phyloP scores from a whole-genome alignment of 2,113 vertebrate species.

The Clarias magur region DNA sequence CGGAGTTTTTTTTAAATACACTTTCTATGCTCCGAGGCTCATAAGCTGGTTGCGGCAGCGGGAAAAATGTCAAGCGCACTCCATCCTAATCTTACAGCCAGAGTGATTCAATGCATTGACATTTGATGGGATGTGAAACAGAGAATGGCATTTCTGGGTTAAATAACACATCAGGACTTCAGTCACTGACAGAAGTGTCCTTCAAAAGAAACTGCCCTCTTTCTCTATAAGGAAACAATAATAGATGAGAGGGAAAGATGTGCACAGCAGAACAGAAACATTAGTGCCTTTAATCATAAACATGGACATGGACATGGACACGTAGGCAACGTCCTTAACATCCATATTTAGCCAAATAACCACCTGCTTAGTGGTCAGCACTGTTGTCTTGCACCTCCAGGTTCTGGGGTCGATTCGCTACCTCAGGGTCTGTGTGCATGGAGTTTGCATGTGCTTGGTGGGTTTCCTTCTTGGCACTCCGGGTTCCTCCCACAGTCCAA shows the following conservation, averaged over 20 bases:
- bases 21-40: background rate
- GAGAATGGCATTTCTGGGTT: slow-evolving; percentile 65
- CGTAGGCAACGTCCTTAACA: background rate
- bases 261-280: background rate
- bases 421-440: no score
- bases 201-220: background rate
- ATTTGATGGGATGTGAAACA: slow-evolving; percentile 66
- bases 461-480: no score
- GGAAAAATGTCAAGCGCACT: slow-evolving; percentile 37
- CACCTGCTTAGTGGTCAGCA: no score
- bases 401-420: no score
- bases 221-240: background rate
- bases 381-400: no score
- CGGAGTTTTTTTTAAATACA: background rate
- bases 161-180: background rate
- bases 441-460: no score
- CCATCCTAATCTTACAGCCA: slow-evolving; percentile 12
- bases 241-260: background rate
- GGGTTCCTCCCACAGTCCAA: no score
- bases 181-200: background rate
- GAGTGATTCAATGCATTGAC: slow-evolving; percentile 62
- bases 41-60: background rate
- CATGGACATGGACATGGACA: background rate
- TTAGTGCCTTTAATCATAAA: background rate
- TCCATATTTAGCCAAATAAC: background rate